A percentile compares a stretch with the other conserved stretches of the same genome.
These are phyloP conservation scores for Cataglyphis hispanica DNA, from an alignment of 1,140 invertebrate genomes.

Conservation along the genomic window DNA sequence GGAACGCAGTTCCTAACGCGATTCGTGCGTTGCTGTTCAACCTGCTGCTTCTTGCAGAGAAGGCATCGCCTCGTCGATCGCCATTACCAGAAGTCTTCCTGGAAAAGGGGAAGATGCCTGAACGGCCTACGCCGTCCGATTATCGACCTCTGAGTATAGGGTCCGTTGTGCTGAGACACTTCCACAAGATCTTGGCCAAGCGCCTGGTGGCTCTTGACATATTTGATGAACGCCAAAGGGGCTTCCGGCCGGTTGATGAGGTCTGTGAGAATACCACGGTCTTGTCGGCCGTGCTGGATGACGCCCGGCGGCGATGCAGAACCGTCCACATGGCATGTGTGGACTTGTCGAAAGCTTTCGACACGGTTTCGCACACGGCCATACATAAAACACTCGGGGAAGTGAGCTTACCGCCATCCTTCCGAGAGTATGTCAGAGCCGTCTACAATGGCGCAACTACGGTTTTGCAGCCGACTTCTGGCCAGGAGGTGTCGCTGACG, in stretches of 20 bases:
- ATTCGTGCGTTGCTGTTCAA: constrained; percentile 41
- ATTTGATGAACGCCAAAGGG: too few species aligned
- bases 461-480: background rate
- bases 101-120: constrained; percentile 69
- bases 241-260: background rate
- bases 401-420: background rate
- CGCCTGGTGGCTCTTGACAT: constrained; percentile 17
- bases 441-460: constrained; percentile 51
- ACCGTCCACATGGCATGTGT: background rate
- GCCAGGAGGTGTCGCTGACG: constrained; percentile 13
- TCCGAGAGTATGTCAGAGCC: constrained; percentile 46
- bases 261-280: constrained; percentile 9
- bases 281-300: background rate
- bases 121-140: constrained; percentile 65
- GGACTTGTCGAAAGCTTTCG: background rate
- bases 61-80: background rate
- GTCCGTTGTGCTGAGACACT: constrained; percentile 76
- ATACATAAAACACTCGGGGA: background rate
- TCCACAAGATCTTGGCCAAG: constrained; percentile 77
- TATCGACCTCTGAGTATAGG: constrained; percentile 81
- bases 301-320: background rate
- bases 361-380: background rate
- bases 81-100: constrained; percentile 20
- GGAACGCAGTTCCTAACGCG: background rate
- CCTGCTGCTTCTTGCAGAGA: constrained; percentile 6